Evolutionary conservation across 2,888 invertebrate species (phyloP).

Genomic region (Macropis europaea): DNA sequence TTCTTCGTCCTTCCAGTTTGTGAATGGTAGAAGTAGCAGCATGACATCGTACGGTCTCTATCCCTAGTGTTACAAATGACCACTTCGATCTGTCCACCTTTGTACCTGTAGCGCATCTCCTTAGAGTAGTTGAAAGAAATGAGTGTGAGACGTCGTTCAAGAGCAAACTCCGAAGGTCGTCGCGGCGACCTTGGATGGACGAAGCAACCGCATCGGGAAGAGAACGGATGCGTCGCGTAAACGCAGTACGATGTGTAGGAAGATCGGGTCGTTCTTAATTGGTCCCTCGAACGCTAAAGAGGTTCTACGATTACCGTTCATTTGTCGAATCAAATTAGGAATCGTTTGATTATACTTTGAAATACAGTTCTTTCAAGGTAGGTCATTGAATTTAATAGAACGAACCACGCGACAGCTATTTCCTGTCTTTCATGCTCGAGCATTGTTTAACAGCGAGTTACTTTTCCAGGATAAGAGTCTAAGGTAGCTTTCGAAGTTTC

Average conservation of each 20-base stretch:
- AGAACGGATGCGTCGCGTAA: slow-evolving; percentile 1
- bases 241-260: slow-evolving; percentile 1
- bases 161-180: neutral
- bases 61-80: slow-evolving; percentile 46
- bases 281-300: neutral
- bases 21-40: slow-evolving; percentile 64
- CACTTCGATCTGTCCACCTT: slow-evolving; percentile 47
- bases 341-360: neutral
- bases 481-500: too few species aligned
- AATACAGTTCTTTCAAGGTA: neutral
- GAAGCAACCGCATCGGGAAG: slow-evolving; percentile 12
- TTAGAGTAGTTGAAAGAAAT: slow-evolving; percentile 38
- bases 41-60: slow-evolving; percentile 54
- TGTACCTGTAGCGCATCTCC: slow-evolving; percentile 43
- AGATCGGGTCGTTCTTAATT: neutral
- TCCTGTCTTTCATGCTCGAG: neutral
- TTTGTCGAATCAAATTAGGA: neutral
- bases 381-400: neutral
- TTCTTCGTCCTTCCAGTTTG: slow-evolving; percentile 41
- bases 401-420: neutral
- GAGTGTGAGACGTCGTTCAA: slow-evolving; percentile 19
- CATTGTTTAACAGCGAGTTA: too few species aligned
- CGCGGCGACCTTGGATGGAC: neutral
- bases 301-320: neutral
- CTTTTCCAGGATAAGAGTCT: too few species aligned